Evolutionary conservation across 2,113 vertebrate genomes (phyloP).

Genomic region (Alces alces): DNA sequence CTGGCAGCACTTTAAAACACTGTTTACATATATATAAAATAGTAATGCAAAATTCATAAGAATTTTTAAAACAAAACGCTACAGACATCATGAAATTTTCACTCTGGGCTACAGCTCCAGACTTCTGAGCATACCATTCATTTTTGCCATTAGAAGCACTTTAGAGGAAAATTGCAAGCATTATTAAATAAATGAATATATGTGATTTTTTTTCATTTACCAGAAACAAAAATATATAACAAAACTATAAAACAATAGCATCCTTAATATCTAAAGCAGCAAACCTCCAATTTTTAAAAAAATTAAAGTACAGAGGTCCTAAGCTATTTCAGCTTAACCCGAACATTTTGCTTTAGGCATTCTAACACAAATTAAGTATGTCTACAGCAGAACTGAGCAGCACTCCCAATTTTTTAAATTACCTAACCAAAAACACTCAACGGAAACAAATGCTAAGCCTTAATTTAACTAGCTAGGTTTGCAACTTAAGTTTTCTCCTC

Average conservation of each 20-base stretch:
- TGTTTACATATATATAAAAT: slow-evolving; percentile 5
- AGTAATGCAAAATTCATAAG: neutral
- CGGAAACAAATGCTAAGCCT: slow-evolving; percentile 43
- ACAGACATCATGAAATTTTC: neutral
- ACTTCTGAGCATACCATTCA: neutral
- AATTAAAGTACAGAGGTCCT: neutral
- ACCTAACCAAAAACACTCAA: slow-evolving; percentile 30
- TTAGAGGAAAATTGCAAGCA: neutral
- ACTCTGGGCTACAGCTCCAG: neutral
- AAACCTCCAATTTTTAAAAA: neutral
- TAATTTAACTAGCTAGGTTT: slow-evolving; percentile 12
- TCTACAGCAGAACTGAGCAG: neutral
- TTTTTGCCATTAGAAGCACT: neutral
- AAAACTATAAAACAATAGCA: neutral
- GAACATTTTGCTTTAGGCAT: slow-evolving; percentile 19
- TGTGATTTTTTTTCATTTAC: neutral
- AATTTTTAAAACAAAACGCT: slow-evolving; percentile 1
- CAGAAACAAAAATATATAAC: neutral
- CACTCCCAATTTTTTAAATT: slow-evolving; percentile 32
- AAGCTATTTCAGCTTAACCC: neutral
- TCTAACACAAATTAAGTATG: neutral
- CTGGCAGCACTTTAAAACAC: neutral
- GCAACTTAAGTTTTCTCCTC: neutral
- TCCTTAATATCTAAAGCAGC: slow-evolving; percentile 9
- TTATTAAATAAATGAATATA: slow-evolving; percentile 15